phyloP scores from a whole-genome alignment of 2,888 invertebrate genomes.

The Orthosia cruda region DNA sequence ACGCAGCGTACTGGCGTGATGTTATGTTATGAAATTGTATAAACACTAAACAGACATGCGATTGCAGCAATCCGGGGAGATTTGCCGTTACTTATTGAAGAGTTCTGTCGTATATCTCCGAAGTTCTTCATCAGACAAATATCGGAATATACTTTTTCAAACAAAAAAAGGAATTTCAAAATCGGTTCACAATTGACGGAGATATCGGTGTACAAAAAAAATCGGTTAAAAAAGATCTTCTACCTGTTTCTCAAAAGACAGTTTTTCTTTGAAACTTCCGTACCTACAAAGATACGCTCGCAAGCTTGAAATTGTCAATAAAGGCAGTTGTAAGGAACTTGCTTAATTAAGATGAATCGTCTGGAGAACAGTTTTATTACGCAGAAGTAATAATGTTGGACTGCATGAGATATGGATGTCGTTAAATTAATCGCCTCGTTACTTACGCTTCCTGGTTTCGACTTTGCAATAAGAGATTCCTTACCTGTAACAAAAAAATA shows the following conservation, averaged over 20 bases:
- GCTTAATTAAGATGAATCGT: conserved; percentile 40
- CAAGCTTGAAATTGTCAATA: conserved; percentile 45
- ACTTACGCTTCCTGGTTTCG: conserved; percentile 55
- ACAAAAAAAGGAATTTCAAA: too few species aligned
- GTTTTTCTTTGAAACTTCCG: neutral
- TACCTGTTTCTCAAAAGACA: neutral
- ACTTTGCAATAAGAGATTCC: conserved; percentile 25
- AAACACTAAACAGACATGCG: too few species aligned
- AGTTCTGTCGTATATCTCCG: too few species aligned
- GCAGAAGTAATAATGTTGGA: conserved; percentile 49
- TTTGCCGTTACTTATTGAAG: too few species aligned
- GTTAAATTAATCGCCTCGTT: conserved; percentile 48
- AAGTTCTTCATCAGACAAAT: too few species aligned
- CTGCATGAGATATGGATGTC: conserved; percentile 46
- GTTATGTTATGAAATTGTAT: too few species aligned
- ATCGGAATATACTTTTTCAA: too few species aligned
- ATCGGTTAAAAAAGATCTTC: too few species aligned
- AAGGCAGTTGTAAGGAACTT: conserved; percentile 39
- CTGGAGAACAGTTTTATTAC: conserved; percentile 43
- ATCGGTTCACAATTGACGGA: too few species aligned
- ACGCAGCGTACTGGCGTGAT: too few species aligned
- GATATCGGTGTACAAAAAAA: too few species aligned
- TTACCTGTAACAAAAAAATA: conserved; percentile 55
- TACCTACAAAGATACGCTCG: neutral
- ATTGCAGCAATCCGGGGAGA: too few species aligned